Conservation (phyloP, 1,140 invertebrate species). For the Amyelois transitella region DNA sequence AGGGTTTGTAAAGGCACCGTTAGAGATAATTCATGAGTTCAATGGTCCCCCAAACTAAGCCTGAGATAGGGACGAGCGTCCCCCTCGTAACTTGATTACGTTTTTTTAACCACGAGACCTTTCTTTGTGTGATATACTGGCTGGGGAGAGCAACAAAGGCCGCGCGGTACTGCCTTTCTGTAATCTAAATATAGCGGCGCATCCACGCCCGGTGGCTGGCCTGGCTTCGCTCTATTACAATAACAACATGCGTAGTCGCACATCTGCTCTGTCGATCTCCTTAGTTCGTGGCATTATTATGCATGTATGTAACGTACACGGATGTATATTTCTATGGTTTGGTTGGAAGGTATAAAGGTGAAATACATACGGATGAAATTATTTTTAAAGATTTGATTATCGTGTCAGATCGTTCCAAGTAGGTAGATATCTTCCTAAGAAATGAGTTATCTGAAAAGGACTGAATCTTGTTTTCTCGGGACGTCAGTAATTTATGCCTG, state of each 20-base stretch:
- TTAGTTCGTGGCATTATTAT: background rate
- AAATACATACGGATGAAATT: no score
- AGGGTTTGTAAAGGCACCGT: conserved; percentile 28
- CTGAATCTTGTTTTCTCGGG: no score
- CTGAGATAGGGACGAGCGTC: conserved; percentile 54
- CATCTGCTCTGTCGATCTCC: conserved; percentile 38
- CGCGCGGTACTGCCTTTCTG: conserved; percentile 63
- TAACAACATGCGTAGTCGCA: conserved; percentile 30
- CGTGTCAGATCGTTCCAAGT: no score
- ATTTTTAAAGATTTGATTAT: no score
- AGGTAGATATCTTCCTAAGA: no score
- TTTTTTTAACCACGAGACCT: conserved; percentile 64
- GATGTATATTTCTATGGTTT: no score
- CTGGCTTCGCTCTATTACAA: conserved; percentile 6
- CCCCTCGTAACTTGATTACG: conserved; percentile 59
- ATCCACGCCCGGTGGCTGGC: conserved; percentile 33
- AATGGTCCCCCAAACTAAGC: conserved; percentile 42
- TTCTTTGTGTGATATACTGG: conserved; percentile 55
- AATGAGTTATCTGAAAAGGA: no score
- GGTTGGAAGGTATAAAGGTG: background rate
- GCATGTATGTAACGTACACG: no score
- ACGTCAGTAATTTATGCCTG: no score
- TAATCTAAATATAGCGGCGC: conserved; percentile 68
- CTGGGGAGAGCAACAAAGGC: conserved; percentile 62
- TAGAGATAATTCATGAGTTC: conserved; percentile 41